Evolutionary conservation across 2,888 invertebrate genomes (phyloP).

Genomic region (Amitus sp.): DNA sequence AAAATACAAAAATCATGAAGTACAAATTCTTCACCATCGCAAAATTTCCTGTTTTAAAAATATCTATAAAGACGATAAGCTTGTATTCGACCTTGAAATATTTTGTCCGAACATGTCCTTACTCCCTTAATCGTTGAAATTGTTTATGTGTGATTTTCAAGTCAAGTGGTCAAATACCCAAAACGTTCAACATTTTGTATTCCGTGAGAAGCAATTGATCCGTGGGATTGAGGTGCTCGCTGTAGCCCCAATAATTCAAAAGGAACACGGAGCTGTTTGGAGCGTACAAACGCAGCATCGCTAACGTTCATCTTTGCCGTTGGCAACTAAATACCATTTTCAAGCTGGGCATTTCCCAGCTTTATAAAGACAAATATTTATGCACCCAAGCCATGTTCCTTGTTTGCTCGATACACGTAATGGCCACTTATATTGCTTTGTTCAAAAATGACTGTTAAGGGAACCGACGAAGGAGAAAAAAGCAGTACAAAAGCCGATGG

Average conservation of each 20-base stretch:
- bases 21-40: too few relatives aligned
- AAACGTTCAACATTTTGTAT: background rate
- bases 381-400: slow-evolving; percentile 25
- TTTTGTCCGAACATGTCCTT: too few relatives aligned
- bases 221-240: background rate
- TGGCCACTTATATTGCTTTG: slow-evolving; percentile 33
- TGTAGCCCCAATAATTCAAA: slow-evolving; percentile 1
- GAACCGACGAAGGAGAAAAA: too few relatives aligned
- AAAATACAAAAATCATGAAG: too few relatives aligned
- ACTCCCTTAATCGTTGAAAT: too few relatives aligned
- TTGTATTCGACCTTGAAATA: too few relatives aligned
- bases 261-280: slow-evolving; percentile 15
- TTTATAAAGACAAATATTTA: slow-evolving; percentile 37
- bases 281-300: slow-evolving; percentile 19
- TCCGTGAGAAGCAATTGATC: background rate
- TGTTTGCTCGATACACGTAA: slow-evolving; percentile 34
- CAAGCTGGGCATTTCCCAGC: slow-evolving; percentile 11
- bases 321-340: slow-evolving; percentile 21
- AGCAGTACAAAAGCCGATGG: too few relatives aligned
- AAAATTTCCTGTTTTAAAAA: too few relatives aligned
- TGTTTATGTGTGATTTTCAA: background rate
- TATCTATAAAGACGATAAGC: too few relatives aligned
- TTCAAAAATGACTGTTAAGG: slow-evolving; percentile 10
- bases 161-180: background rate
- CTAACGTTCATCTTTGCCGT: slow-evolving; percentile 21